Evolutionary conservation across 2,113 vertebrate species (phyloP).

Genomic region (Cyprinodon tularosa): DNA sequence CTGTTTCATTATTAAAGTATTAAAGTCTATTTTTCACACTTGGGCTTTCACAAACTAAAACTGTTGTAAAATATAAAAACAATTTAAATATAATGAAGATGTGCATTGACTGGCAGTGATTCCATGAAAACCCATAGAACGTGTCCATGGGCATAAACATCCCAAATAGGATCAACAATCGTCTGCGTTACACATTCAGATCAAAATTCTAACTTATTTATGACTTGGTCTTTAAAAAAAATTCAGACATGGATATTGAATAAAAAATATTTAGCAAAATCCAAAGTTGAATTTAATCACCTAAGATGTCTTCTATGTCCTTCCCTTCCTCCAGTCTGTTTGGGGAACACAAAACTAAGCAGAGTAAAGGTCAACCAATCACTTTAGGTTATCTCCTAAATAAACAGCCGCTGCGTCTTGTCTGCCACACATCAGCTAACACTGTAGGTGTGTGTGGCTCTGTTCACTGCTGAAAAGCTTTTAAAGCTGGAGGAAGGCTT

Average conservation of each 20-base stretch:
- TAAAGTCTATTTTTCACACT: no score
- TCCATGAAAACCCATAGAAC: no score
- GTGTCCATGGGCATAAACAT: no score
- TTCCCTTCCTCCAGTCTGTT: not conserved
- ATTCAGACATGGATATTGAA: slow-evolving; percentile 1
- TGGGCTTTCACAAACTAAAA: no score
- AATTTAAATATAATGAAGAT: no score
- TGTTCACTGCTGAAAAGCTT: slow-evolving; percentile 12
- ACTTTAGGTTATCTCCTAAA: slow-evolving; percentile 68
- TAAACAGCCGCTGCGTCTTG: slow-evolving; percentile 57
- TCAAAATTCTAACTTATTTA: not conserved
- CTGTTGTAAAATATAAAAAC: no score
- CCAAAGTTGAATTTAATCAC: not conserved
- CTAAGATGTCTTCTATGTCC: not conserved
- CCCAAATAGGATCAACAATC: not conserved
- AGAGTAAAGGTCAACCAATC: slow-evolving; percentile 64
- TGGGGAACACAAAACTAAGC: not conserved
- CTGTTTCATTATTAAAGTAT: no score
- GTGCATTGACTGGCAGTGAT: no score
- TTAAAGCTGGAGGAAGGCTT: slow-evolving; percentile 16
- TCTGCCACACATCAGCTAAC: slow-evolving; percentile 39
- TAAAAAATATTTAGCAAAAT: not conserved
- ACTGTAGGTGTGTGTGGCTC: slow-evolving; percentile 1
- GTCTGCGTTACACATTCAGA: not conserved
- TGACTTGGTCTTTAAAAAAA: no score